Conservation (phyloP, 2,113 vertebrate species). For the Chaetura pelagica region DNA sequence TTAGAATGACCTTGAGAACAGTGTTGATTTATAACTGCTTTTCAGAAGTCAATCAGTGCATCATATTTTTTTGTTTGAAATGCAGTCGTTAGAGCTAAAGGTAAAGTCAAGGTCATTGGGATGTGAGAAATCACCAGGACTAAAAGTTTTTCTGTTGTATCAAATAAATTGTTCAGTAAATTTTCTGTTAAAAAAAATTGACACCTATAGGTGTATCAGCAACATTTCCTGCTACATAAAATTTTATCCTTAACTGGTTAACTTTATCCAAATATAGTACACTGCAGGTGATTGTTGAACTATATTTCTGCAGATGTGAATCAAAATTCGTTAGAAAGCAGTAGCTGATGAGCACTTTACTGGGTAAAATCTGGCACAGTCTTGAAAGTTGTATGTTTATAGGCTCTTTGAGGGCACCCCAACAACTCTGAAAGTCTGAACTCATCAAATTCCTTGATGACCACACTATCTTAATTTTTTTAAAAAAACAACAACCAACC, state of each 20-base stretch:
- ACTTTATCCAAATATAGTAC: not conserved
- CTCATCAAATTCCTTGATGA: not conserved
- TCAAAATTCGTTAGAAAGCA: not conserved
- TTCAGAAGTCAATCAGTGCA: conserved; percentile 40
- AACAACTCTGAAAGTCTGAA: not conserved
- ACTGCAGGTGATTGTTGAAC: not conserved
- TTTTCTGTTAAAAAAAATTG: conserved; percentile 9
- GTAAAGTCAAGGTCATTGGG: not conserved
- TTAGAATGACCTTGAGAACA: conserved; percentile 33
- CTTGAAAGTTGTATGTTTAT: not conserved
- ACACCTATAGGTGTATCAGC: not conserved
- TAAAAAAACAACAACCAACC: not conserved
- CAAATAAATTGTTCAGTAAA: not conserved
- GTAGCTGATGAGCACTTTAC: not conserved
- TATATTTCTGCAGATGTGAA: not conserved
- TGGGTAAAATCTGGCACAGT: conserved; percentile 1
- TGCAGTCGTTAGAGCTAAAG: not conserved
- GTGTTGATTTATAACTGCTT: conserved; percentile 33
- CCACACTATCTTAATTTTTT: not conserved
- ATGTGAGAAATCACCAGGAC: not conserved
- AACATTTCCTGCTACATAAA: not conserved
- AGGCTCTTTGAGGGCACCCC: not conserved
- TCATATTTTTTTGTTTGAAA: conserved; percentile 12
- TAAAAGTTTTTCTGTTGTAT: not conserved
- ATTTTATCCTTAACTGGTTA: not conserved